phyloP scores from a whole-genome alignment of 1,140 invertebrate genomes.

The Campoletis sonorensis region DNA sequence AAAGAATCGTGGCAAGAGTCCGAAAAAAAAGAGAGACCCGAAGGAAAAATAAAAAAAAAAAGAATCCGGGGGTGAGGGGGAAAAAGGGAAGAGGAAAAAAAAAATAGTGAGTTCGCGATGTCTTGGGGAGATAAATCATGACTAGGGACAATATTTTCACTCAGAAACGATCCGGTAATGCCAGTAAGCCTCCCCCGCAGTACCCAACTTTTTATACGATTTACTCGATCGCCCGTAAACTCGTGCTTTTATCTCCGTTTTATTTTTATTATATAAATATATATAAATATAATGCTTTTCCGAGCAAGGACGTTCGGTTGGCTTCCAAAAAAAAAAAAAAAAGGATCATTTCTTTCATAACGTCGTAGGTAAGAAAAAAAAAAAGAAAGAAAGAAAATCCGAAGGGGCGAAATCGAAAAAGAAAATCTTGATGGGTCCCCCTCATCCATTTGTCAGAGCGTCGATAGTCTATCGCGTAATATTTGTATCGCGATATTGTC shows the following conservation, averaged over 20 bases:
- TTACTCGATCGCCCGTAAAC: slow-evolving; percentile 7
- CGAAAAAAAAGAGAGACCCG: not conserved
- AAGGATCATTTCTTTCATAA: too few species aligned
- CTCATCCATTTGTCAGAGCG: not conserved
- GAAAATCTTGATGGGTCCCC: not conserved
- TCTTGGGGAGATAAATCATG: slow-evolving; percentile 52
- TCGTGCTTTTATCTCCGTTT: not conserved
- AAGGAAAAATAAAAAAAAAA: slow-evolving; percentile 6
- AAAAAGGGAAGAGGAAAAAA: slow-evolving; percentile 18
- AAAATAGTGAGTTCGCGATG: not conserved
- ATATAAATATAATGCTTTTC: too few species aligned
- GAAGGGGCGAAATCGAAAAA: not conserved
- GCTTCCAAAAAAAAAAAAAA: too few species aligned
- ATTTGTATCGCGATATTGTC: slow-evolving; percentile 7
- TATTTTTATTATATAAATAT: not conserved
- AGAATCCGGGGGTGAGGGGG: not conserved
- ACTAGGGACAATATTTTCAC: slow-evolving; percentile 24
- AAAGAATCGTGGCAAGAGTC: not conserved
- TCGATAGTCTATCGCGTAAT: slow-evolving; percentile 40
- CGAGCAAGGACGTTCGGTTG: too few species aligned
- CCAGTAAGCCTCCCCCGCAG: not conserved
- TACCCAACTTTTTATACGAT: not conserved
- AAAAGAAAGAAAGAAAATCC: too few species aligned
- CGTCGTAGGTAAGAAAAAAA: too few species aligned
- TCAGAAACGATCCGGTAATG: not conserved